Percentiles rank a stretch among this genome's conserved stretches.
phyloP scores from a whole-genome alignment of 2,113 vertebrate species.

The Cebidichthys violaceus region DNA sequence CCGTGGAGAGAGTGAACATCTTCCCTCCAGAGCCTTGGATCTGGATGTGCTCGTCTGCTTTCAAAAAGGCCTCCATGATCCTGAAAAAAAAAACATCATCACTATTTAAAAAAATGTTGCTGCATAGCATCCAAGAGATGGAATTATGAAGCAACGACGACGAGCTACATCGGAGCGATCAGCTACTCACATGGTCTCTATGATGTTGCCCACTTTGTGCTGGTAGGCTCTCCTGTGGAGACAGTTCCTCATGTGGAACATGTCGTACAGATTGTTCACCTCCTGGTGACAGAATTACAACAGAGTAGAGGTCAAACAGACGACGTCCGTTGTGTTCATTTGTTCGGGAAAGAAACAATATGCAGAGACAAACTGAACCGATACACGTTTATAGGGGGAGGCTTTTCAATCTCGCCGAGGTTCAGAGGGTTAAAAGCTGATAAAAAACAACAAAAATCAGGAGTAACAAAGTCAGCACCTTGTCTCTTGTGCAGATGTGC shows the following conservation, averaged over 20 bases:
- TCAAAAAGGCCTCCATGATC: conserved; percentile 93
- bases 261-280: conserved; percentile 92
- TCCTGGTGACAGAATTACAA: conserved; percentile 82
- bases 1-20: conserved; percentile 85
- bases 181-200: conserved; percentile 93
- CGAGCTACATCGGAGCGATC: neutral
- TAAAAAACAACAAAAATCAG: neutral
- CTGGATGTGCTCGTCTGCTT: conserved; percentile 87
- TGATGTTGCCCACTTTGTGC: conserved; percentile 92
- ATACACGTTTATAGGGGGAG: too few relatives aligned
- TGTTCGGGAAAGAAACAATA: too few relatives aligned
- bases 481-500: conserved; percentile 92
- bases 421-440: neutral
- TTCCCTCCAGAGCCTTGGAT: conserved; percentile 84
- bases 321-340: too few relatives aligned
- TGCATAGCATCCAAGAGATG: neutral
- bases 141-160: neutral
- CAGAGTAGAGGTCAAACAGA: neutral
- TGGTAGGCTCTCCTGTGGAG: conserved; percentile 96
- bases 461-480: conserved; percentile 80
- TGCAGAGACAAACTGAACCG: too few relatives aligned
- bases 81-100: conserved; percentile 72
- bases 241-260: conserved; percentile 94
- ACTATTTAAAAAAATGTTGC: neutral
- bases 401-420: neutral